Evolutionary conservation across 2,113 vertebrate species (phyloP).

Genomic region (Bubalus kerabau): DNA sequence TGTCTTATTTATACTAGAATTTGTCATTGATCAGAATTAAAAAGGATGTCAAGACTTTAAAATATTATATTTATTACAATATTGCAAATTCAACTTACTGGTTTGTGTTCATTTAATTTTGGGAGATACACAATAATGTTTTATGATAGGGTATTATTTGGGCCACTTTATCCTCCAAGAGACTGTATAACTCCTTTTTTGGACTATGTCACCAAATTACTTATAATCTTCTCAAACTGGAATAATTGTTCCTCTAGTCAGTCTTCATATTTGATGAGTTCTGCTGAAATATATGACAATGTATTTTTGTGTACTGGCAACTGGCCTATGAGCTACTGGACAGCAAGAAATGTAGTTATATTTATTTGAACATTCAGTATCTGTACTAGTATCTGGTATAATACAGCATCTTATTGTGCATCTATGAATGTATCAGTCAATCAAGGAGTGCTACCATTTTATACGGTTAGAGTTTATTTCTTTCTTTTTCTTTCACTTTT

Average conservation of each 20-base stretch:
- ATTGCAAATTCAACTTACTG: not conserved
- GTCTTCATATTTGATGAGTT: not conserved
- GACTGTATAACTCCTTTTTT: not conserved
- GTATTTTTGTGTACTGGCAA: not conserved
- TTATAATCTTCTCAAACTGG: not conserved
- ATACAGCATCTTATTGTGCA: not conserved
- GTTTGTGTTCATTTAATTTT: not conserved
- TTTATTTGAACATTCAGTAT: not conserved
- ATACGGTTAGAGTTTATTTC: not conserved
- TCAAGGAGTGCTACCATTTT: not conserved
- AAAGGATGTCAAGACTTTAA: not conserved
- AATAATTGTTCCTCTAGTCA: not conserved
- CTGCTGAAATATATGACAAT: not conserved
- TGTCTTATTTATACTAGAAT: not conserved
- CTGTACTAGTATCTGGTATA: not conserved
- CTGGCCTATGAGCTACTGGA: not conserved
- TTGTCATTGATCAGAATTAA: not conserved
- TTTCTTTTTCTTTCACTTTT: not conserved
- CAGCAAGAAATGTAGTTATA: not conserved
- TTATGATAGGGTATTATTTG: not conserved
- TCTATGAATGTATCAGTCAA: not conserved
- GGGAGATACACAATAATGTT: not conserved
- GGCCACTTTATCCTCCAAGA: not conserved
- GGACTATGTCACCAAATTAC: not conserved
- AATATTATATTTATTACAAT: not conserved